Base-by-base conservation (phyloP, 2,113 vertebrate species). In the Hoplias malabaricus region DNA sequence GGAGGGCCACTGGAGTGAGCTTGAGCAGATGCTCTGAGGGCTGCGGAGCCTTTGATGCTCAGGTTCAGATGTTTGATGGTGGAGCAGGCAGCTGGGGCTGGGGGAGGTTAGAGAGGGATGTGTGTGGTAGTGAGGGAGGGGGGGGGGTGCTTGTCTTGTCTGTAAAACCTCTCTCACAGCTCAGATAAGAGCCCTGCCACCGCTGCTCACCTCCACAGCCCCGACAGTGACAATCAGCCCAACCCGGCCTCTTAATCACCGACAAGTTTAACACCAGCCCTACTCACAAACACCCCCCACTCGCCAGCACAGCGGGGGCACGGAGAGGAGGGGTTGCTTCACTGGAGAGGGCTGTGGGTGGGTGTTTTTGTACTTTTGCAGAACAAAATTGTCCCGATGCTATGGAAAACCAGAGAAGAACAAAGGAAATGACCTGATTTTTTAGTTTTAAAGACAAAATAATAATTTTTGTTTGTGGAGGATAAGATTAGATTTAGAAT, bases 241-340 rank as follows among this genome's bases (percentile, higher is more conserved):
- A 14, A 71, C 61, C 63, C 27, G 19, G 11, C 9, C 33, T 10
- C 31, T 48, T 79, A 71, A 61, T 81, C 78, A 42, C 8, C n/a
- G 38, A n/a, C 27, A 8, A n/a, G 21, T 27, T 38, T 27, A 13
- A 6, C 5, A 65, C 40, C 42, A 10, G 31, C 62, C 69, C 42
- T 1, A 80, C 65, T 68, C 74, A 82, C 85, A 82, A 83, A 50
- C 61, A 46, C 71, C 42, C 19, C 61, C 12, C 57, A 33, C 46
- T 59, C 31, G 19, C 8, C 13, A 33, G 77, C 69, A 83, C 65
- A 82, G n/a, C 33, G 23, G 31, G 78, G 68, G 71, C 75, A 78
- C 38, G 43, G 82, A 72, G 81, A 67, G 23, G 43, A 59, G 56
- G 16, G 43, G 19, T 38, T 73, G 70, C 9, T 68, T 56, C 23